Conservation (phyloP, 2,113 vertebrate species). For the Eidolon helvum region DNA sequence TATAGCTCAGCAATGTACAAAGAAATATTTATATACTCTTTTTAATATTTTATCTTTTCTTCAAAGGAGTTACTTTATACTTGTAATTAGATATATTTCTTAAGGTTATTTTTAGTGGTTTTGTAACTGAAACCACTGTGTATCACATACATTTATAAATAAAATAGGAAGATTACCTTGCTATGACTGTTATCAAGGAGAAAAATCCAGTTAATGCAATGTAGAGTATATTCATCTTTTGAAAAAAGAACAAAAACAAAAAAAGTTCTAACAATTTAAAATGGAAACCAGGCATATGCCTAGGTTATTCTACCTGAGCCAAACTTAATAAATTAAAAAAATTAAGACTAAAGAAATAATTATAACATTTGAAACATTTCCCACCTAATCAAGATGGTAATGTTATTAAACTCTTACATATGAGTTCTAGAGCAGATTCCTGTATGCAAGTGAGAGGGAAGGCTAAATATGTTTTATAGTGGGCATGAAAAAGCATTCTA, state of each 20-base stretch:
- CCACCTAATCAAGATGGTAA: background rate
- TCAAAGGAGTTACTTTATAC: background rate
- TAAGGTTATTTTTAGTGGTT: background rate
- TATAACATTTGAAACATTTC: background rate
- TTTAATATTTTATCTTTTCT: background rate
- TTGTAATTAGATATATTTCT: background rate
- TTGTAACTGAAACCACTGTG: background rate
- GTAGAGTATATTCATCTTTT: background rate
- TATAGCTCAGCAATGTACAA: background rate
- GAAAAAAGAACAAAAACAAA: background rate
- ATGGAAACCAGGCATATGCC: background rate
- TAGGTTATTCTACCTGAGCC: background rate
- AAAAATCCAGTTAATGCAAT: background rate
- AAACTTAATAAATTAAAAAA: background rate
- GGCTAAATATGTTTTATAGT: background rate
- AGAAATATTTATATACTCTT: background rate
- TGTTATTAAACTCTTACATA: background rate
- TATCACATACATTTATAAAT: background rate
- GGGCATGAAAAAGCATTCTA: background rate
- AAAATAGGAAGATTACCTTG: background rate
- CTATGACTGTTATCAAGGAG: background rate
- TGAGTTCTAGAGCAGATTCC: background rate
- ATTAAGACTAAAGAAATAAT: background rate
- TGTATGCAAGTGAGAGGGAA: background rate
- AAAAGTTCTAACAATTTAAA: background rate